A percentile compares a stretch with the other conserved stretches of the same genome.
phyloP scores from a whole-genome alignment of 2,888 invertebrate species.

The Dioctria rufipes region DNA sequence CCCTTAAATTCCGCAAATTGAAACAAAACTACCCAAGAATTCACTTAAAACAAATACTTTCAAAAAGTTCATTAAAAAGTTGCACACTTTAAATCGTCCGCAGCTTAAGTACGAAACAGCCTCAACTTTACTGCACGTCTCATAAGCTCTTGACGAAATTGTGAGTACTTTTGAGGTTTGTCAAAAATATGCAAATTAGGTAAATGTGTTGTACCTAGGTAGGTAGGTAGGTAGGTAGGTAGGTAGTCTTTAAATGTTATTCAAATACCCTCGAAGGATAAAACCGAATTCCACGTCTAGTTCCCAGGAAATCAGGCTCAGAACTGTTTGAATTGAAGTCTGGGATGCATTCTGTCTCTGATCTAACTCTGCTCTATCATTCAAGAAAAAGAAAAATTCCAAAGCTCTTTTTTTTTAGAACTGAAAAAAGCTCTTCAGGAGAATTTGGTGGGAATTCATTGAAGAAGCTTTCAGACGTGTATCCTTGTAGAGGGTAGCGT shows the following conservation, averaged over 20 bases:
- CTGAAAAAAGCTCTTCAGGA: conserved; percentile 40
- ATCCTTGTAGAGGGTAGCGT: too few species aligned
- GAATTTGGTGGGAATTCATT: conserved; percentile 6
- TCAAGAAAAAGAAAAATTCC: neutral
- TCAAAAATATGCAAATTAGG: too few species aligned
- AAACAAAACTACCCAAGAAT: too few species aligned
- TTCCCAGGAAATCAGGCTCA: conserved; percentile 45
- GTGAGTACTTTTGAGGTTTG: too few species aligned
- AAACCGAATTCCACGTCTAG: conserved; percentile 42
- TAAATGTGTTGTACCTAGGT: too few species aligned
- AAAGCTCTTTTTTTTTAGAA: conserved; percentile 43
- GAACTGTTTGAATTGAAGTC: conserved; percentile 35
- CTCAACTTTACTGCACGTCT: too few species aligned
- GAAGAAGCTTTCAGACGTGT: neutral
- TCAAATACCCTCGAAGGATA: neutral
- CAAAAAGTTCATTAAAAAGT: too few species aligned
- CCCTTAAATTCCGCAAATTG: too few species aligned
- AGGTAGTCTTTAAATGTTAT: neutral
- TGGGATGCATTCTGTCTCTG: conserved; percentile 2
- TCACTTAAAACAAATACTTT: too few species aligned
- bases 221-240: neutral
- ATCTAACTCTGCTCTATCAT: neutral
- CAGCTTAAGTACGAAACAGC: too few species aligned
- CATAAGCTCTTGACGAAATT: too few species aligned
- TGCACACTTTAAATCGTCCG: too few species aligned